Evolutionary conservation across 2,797 vertebrate genomes (phyloP).

Genomic region (Trichosurus vulpecula): DNA sequence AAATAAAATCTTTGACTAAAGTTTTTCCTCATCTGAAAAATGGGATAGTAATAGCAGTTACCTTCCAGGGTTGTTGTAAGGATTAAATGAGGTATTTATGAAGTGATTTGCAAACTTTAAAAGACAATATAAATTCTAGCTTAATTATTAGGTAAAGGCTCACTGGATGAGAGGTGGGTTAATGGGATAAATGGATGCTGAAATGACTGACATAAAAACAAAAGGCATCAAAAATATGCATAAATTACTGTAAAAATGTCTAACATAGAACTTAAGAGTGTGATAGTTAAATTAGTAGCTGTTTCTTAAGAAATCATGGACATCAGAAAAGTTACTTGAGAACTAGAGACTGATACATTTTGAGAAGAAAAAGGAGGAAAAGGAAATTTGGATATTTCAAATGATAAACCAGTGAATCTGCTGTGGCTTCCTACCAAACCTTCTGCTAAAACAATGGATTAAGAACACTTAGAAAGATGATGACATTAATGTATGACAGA

Average conservation of each 20-base stretch:
- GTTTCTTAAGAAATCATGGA: neutral
- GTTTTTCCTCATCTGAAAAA: neutral
- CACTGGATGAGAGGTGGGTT: neutral
- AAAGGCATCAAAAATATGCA: neutral
- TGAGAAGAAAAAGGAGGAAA: neutral
- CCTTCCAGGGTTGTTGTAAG: neutral
- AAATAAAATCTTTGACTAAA: neutral
- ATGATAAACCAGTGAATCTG: neutral
- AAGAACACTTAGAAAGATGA: neutral
- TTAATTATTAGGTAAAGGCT: neutral
- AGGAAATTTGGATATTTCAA: neutral
- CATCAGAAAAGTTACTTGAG: neutral
- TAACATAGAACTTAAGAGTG: neutral
- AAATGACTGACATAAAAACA: neutral
- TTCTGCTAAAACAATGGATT: neutral
- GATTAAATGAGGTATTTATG: neutral
- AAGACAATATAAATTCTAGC: neutral
- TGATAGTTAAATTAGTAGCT: neutral
- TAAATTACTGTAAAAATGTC: neutral
- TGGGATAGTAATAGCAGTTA: neutral
- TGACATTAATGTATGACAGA: neutral
- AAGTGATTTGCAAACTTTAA: neutral
- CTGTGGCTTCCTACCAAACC: neutral
- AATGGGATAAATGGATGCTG: neutral
- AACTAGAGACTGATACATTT: neutral